Percentiles rank a stretch among this genome's conserved stretches.
These are phyloP conservation scores for Pseudomyrmex gracilis DNA, from an alignment of 1,140 invertebrate species.

Conservation along the genomic window DNA sequence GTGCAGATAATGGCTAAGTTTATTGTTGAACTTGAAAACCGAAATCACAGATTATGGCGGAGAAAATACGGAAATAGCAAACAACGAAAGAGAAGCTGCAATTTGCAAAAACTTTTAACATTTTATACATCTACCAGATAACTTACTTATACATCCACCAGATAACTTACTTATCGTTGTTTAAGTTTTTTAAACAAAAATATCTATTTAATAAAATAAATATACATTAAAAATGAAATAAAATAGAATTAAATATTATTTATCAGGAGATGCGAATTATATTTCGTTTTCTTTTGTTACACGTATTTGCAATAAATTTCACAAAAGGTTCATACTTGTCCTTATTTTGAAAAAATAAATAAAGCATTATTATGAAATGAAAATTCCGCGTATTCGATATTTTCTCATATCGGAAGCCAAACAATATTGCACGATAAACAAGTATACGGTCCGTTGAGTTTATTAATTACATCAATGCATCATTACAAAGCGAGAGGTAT, in stretches of 20 bases:
- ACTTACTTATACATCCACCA: not conserved
- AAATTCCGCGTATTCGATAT: conserved; percentile 24
- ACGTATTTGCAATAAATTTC: no score
- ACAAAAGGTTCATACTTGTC: no score
- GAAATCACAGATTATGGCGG: conserved; percentile 56
- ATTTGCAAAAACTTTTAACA: not conserved
- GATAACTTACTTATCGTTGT: not conserved
- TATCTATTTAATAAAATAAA: not conserved
- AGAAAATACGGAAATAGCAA: conserved; percentile 70
- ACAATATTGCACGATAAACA: conserved; percentile 57
- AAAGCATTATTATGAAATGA: conserved; percentile 41
- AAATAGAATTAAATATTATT: no score
- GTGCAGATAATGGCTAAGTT: conserved; percentile 67
- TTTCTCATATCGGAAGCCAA: conserved; percentile 35
- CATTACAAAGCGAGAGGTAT: conserved; percentile 41
- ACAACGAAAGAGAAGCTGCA: conserved; percentile 54
- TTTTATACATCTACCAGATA: no score
- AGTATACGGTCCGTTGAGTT: conserved; percentile 39
- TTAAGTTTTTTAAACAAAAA: not conserved
- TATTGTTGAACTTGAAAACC: conserved; percentile 66
- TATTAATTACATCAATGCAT: conserved; percentile 56
- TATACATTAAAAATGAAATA: not conserved
- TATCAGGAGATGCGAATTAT: no score
- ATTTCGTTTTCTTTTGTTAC: no score
- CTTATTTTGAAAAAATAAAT: conserved; percentile 6